A percentile compares a stretch with the other conserved stretches of the same genome.
These are phyloP conservation scores for Temnothorax curvispinosus DNA, from an alignment of 1,140 invertebrate genomes.

Conservation along the genomic window DNA sequence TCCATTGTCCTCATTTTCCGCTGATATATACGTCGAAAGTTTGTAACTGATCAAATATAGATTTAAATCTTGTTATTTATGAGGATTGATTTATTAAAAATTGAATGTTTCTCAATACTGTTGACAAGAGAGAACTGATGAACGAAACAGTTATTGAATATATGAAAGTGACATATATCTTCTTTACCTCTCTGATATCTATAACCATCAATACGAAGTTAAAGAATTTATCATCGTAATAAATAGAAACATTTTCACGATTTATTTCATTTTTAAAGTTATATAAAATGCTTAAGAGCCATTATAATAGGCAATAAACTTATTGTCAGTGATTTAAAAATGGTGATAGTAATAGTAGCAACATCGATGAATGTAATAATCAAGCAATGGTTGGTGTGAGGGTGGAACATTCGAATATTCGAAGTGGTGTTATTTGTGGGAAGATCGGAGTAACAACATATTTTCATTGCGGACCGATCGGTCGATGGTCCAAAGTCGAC, in stretches of 20 bases:
- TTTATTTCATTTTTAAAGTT: neutral
- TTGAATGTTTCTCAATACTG: neutral
- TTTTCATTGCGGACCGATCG: conserved; percentile 55
- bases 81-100: conserved; percentile 16
- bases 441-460: neutral
- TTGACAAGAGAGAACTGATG: conserved; percentile 5
- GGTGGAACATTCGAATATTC: neutral
- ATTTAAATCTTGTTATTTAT: conserved; percentile 32
- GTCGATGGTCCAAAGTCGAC: conserved; percentile 82
- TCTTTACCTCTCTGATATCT: neutral
- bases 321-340: neutral
- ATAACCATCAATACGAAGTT: neutral
- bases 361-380: neutral
- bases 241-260: neutral
- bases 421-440: neutral
- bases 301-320: neutral
- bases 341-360: neutral
- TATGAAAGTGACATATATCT: neutral
- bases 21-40: neutral
- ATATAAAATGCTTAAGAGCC: neutral
- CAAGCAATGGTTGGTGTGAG: neutral
- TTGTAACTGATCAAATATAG: conserved; percentile 4
- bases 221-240: neutral
- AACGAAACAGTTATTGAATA: neutral
- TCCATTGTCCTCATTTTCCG: neutral